A percentile compares a stretch with the other conserved stretches of the same genome.
Conservation (phyloP, 1,140 invertebrate genomes). For the Eueides isabella region DNA sequence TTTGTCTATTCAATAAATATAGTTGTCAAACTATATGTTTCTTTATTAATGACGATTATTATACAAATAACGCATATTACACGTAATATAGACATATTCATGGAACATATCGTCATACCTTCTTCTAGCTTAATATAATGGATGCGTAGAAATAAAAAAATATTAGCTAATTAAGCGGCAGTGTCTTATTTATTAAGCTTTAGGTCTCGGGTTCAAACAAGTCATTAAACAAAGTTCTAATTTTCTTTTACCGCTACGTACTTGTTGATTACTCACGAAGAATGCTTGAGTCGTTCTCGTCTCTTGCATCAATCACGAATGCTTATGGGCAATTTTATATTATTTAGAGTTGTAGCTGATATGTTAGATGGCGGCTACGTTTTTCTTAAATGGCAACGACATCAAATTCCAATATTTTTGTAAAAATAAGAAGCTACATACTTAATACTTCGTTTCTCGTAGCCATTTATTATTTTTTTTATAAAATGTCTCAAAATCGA, state of each 20-base stretch:
- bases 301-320: neutral
- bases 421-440: no score
- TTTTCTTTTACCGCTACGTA: conserved; percentile 9
- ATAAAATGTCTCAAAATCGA: no score
- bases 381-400: no score
- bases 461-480: no score
- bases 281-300: neutral
- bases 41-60: no score
- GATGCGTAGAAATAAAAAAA: neutral
- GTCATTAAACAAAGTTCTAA: conserved; percentile 12
- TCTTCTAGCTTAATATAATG: neutral
- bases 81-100: no score
- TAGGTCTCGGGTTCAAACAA: neutral
- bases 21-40: no score
- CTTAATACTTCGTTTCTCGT: no score
- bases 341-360: neutral
- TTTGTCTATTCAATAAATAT: neutral
- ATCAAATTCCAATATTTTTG: no score
- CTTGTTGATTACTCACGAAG: neutral
- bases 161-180: neutral
- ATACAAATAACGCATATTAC: no score
- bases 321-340: neutral
- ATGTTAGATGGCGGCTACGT: no score
- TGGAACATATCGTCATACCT: no score
- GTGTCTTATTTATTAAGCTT: neutral